These are phyloP conservation scores for Congeria kusceri DNA, from an alignment of 2,888 invertebrate genomes.

Conservation along the genomic window DNA sequence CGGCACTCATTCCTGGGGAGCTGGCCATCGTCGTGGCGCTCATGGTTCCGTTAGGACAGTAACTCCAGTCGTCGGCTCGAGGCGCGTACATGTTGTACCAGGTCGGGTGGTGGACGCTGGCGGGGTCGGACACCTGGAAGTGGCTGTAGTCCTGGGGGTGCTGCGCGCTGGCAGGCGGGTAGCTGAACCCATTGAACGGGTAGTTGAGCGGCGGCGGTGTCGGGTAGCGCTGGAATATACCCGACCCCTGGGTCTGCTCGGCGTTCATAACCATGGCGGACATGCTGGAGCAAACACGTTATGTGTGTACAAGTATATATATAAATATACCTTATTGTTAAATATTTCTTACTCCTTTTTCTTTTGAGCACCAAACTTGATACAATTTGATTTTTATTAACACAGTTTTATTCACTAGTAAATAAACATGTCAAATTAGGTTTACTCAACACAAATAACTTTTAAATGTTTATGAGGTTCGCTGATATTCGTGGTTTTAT, in stretches of 20 bases:
- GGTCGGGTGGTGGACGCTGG: conserved; percentile 60
- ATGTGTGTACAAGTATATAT: too few species aligned
- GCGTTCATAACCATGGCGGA: conserved; percentile 67
- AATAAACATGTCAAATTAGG: too few species aligned
- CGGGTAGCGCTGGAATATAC: conserved; percentile 67
- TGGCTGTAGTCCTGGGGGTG: conserved; percentile 68
- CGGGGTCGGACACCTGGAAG: conserved; percentile 60
- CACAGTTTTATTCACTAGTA: too few species aligned
- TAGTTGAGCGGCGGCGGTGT: conserved; percentile 64
- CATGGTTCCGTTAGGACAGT: conserved; percentile 47
- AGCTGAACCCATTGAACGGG: conserved; percentile 55
- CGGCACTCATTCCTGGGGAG: conserved; percentile 56
- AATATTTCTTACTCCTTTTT: too few species aligned
- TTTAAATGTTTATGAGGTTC: too few species aligned
- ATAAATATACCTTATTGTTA: too few species aligned
- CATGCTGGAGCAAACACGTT: conserved; percentile 20
- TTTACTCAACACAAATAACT: too few species aligned
- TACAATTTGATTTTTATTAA: too few species aligned
- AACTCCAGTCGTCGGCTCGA: conserved; percentile 75
- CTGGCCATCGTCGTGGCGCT: conserved; percentile 48
- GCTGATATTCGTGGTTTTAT: conserved; percentile 46
- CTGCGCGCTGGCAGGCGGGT: conserved; percentile 46
- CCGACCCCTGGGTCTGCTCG: conserved; percentile 52
- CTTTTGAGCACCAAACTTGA: too few species aligned
- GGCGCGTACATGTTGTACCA: conserved; percentile 68